Base-by-base conservation (phyloP, 2,888 invertebrate genomes). In the Copidosoma aretas region DNA sequence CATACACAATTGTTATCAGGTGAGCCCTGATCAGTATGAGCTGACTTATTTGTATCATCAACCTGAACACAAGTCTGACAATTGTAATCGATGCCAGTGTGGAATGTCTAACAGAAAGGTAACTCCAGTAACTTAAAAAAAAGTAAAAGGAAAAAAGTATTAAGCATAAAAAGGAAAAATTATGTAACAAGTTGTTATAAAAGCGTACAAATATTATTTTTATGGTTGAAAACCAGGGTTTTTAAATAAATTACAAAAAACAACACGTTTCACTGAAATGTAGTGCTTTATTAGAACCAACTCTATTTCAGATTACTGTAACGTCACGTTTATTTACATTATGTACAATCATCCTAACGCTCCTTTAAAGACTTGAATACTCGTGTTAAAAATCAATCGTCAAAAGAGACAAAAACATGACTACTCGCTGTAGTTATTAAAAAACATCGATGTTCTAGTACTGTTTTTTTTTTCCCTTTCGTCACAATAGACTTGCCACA, bases 1-100 rank as follows among this genome's bases (percentile, higher is more conserved):
- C 62, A 77, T 86, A 70, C 77, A 84, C 60, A 80, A 79, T 60
- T 86, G 82, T 75, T 86, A 85, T 71, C 80, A 84, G 70, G 79
- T 79, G 10, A 78, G 82, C 74, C 83, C 86, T 14, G 73, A 82
- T 66, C 78, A 86, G 57, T 87, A 87, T 72, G 87, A 87, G 77
- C 77, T 87, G 63, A 85, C 87, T 46, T 86, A 86, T 75, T 78
- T 87, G 71, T 85, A 86, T 70, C 60, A 69, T 32, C 63, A 66
- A 19, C 46, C 54, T 43, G 24, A 21, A 21, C 60, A 19, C 17
- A 41, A 32, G 32, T 32, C 32, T 32, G 32, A 32, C 52, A 59
- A 10, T 43, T 71, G 67, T 51, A 39, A 14, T n/a, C 43, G 61
- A 24, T 72, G 70, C 25, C 57, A 51, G 59, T 72, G 74, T 67